A percentile compares a stretch with the other conserved stretches of the same genome.
These are phyloP conservation scores for Dendronephthya gigantea DNA, from an alignment of 64 coral and sea anemone genomes.

Conservation along the genomic window DNA sequence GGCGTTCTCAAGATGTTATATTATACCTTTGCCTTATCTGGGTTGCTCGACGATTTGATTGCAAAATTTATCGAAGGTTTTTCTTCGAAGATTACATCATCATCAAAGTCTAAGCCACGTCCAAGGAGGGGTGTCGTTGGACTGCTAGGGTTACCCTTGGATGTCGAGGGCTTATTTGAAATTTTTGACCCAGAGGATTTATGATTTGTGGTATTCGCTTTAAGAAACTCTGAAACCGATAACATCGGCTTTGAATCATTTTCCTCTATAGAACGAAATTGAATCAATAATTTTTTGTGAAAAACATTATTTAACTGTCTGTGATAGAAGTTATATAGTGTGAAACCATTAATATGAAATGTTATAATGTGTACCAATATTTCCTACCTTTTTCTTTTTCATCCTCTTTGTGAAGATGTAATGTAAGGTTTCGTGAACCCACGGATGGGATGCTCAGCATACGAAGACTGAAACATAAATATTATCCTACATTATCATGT, in stretches of 20 bases:
- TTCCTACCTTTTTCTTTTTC: slow-evolving; percentile 33
- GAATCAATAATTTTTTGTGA: too few relatives aligned
- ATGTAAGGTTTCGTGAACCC: slow-evolving; percentile 47
- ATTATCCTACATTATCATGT: not conserved
- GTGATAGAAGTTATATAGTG: too few relatives aligned
- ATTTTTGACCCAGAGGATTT: not conserved
- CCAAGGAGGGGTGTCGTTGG: not conserved
- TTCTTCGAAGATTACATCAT: not conserved
- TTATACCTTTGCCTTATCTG: not conserved
- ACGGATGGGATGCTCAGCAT: slow-evolving; percentile 34
- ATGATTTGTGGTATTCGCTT: not conserved
- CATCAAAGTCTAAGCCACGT: not conserved
- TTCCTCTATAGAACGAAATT: not conserved
- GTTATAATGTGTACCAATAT: too few relatives aligned
- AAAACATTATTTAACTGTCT: too few relatives aligned
- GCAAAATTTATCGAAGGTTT: not conserved
- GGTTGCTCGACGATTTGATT: not conserved
- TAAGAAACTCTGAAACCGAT: not conserved
- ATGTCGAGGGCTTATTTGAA: not conserved
- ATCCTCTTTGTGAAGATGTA: slow-evolving; percentile 51
- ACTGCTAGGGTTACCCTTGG: not conserved
- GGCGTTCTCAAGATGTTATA: not conserved
- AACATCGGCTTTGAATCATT: not conserved
- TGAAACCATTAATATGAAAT: too few relatives aligned
- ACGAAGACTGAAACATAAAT: not conserved